These are phyloP conservation scores for Pelodiscus sinensis DNA, from an alignment of 2,113 vertebrate genomes.

Conservation along the genomic window DNA sequence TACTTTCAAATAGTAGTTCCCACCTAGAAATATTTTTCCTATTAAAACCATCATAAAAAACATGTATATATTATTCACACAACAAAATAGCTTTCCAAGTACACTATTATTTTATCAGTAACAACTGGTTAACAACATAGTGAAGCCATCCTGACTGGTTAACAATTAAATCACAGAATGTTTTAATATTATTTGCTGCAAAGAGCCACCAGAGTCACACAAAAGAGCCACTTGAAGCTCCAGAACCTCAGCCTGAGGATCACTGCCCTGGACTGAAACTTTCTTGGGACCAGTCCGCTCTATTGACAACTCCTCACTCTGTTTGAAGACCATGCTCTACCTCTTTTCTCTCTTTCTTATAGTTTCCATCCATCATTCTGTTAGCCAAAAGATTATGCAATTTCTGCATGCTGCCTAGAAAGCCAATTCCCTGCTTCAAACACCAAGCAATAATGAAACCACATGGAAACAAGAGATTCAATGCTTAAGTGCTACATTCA, in stretches of 20 bases:
- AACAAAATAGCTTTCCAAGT: background rate
- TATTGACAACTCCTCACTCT: background rate
- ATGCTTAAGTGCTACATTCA: background rate
- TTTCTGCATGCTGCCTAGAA: background rate
- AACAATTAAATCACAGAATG: background rate
- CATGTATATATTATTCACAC: background rate
- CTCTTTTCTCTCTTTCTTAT: background rate
- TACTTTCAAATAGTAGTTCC: background rate
- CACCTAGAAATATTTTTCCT: background rate
- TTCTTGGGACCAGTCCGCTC: background rate
- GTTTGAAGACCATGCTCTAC: background rate
- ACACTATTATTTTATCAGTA: background rate
- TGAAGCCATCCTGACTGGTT: background rate
- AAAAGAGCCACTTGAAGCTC: background rate
- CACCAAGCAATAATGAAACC: background rate
- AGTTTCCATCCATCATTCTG: background rate
- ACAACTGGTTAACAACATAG: background rate
- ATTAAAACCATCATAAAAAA: no score
- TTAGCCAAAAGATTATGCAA: background rate
- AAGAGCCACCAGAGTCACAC: background rate
- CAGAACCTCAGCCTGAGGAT: background rate
- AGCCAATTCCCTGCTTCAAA: background rate
- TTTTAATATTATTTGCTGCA: background rate
- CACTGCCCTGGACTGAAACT: background rate
- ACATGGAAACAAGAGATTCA: background rate